Base-by-base conservation (phyloP, 2,113 vertebrate genomes). In the Tricholaema leucomelas region DNA sequence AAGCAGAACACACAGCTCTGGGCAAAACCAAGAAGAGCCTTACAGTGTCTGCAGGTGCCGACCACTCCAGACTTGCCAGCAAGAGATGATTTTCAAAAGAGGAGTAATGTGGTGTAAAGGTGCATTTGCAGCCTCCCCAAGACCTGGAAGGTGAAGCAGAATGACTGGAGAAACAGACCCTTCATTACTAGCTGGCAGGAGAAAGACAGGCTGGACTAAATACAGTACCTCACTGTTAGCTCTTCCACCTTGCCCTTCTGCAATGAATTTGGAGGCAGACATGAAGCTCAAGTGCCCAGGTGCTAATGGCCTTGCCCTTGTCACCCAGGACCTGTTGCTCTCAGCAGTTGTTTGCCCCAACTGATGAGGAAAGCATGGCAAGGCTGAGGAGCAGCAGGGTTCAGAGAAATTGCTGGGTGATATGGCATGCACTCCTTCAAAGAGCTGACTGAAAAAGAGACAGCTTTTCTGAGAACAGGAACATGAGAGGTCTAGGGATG, bases 401-500 rank as follows among this genome's bases (percentile, higher is more conserved):
- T 70, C 64, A 59, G 38, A 90, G 83, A 75, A 85, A 80, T 8
- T 0, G 0, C 52, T 67, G 64, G 15, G 71, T 63, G 82, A 80
- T 66, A 59, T n/a, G 56, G 73, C 56, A 76, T 5, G 10, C 4
- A 6, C 31, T 83, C 48, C n/a, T 15, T 8, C 19, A 18, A 69
- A 72, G 42, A 54, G 48, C 56, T 85, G 73, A 52, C 6, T 42
- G 73, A 67, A 74, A 80, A 76, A 52, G 33, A 90, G 38, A 81
- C 38, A 48, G 80, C 35, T 91, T 78, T 85, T 75, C 81, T 70
- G 50, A 70, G 78, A 93, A 69, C 14, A 38, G 42, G 12, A n/a
- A 87, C n/a, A 17, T 0, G 1, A 64, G 35, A 78, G 38, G 72
- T 56, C 35, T 7, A 6, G 40, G 24, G 20, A 82, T 40, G 35